Base-by-base conservation (phyloP, 2,797 vertebrate genomes). In the Xenops minutus region DNA sequence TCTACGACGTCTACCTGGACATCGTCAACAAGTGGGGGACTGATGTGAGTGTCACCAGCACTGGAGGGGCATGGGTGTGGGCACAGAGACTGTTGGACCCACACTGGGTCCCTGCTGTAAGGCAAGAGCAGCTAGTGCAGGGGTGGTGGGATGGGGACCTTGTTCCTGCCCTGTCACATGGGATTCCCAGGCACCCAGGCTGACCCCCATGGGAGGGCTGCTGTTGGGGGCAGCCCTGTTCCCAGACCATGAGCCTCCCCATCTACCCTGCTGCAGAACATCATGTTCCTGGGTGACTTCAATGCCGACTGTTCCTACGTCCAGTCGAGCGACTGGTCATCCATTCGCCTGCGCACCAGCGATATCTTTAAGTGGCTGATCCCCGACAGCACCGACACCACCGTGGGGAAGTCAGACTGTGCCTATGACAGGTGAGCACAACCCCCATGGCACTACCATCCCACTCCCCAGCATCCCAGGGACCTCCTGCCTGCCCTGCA, bases 241-340 rank as follows among this genome's bases (percentile, higher is more conserved):
- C 29, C 18, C 61, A 51, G 36, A 2, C 14, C 51, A 23, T 0
- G 0, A 66, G 32, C 23, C 21, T 39, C 48, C 7, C 3, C 12
- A 6, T 43, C 14, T 58, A 7, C 46, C 30, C 37, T 23, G 2
- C 55, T 5, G 2, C 95, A 99, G 99, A 98, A 99, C 96, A 98
- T 99, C 22, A 86, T 99, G 54, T 98, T 99, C 73, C 96, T 99
- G 88, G 99, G 99, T 1, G 99, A 99, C 97, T 99, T 99, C 96
- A 99, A 99, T 0, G 94, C 99, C 0, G 99, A 98, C 79, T 99
- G 99, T 11, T 96, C 2, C 54, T 99, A 99, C 1, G 98, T 99
- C 9, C 83, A 75, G 4, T 73, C 29, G 1, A 92, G 98, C 0
- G 98, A 98, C 34, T 99, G 99, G 99, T 14, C 96, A 0, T 29